Conservation (phyloP, 2,113 vertebrate genomes). For the Nestor notabilis region DNA sequence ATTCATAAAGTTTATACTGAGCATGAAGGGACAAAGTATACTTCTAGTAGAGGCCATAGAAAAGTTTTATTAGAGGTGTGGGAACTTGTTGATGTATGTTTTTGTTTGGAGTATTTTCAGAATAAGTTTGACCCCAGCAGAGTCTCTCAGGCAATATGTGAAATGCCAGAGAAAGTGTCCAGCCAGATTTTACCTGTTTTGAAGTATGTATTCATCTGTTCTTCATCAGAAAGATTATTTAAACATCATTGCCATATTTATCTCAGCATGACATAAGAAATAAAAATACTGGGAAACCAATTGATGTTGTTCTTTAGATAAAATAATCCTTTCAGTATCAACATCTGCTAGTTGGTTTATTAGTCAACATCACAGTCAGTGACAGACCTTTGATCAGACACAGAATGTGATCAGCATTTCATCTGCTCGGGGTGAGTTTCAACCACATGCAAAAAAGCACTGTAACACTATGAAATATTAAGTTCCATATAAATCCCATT, state of each 20-base stretch:
- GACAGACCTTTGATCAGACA: not conserved
- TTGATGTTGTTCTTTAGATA: not conserved
- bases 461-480: not conserved
- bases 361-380: not conserved
- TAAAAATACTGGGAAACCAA: not conserved
- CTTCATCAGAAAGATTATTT: not conserved
- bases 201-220: not conserved
- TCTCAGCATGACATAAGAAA: not conserved
- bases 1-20: not conserved
- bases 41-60: not conserved
- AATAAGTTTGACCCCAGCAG: not conserved
- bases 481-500: not conserved
- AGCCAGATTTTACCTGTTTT: not conserved
- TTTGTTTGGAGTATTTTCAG: not conserved
- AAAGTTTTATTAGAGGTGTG: not conserved
- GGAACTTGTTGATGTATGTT: not conserved
- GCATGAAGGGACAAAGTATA: not conserved
- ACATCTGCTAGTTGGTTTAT: not conserved
- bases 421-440: not conserved
- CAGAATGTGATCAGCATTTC: not conserved
- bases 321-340: conserved; percentile 15
- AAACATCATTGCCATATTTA: not conserved
- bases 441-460: not conserved
- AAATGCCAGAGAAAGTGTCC: not conserved
- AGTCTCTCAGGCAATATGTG: not conserved